phyloP scores from a whole-genome alignment of 2,797 vertebrate genomes.

The Rhyacichthys aspro region DNA sequence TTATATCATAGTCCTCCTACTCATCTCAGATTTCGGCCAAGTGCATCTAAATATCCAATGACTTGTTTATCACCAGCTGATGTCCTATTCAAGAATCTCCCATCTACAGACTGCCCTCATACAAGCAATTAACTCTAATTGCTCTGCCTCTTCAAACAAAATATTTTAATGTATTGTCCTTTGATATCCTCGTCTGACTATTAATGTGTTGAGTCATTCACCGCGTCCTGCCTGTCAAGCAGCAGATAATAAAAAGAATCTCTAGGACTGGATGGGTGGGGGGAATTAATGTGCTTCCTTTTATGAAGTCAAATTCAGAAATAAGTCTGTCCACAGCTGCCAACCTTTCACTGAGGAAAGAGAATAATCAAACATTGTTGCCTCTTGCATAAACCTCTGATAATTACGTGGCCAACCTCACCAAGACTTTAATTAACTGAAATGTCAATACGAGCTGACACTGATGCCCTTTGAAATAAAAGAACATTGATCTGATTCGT shows the following conservation, averaged over 20 bases:
- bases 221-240: conserved; percentile 13
- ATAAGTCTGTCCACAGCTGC: not conserved
- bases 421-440: conserved; percentile 14
- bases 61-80: conserved; percentile 44
- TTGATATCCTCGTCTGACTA: conserved; percentile 67
- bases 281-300: conserved; percentile 23
- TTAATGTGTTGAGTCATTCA: conserved; percentile 53
- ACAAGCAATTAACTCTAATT: conserved; percentile 75
- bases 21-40: conserved; percentile 17
- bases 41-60: conserved; percentile 28
- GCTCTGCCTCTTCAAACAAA: conserved; percentile 62
- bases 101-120: conserved; percentile 59
- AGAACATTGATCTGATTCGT: conserved; percentile 3
- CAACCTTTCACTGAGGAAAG: not conserved
- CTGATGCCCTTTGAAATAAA: conserved; percentile 9
- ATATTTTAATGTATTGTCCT: conserved; percentile 56
- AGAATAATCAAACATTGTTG: not conserved
- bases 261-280: conserved; percentile 4
- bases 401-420: conserved; percentile 2
- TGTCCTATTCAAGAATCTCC: conserved; percentile 60
- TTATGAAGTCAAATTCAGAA: conserved; percentile 14
- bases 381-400: not conserved
- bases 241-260: conserved; percentile 41
- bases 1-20: not conserved
- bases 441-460: conserved; percentile 15